Evolutionary conservation across 1,140 invertebrate species (phyloP), one percentile per base, ranked within the genome.

Genomic region (Pinna nobilis): DNA sequence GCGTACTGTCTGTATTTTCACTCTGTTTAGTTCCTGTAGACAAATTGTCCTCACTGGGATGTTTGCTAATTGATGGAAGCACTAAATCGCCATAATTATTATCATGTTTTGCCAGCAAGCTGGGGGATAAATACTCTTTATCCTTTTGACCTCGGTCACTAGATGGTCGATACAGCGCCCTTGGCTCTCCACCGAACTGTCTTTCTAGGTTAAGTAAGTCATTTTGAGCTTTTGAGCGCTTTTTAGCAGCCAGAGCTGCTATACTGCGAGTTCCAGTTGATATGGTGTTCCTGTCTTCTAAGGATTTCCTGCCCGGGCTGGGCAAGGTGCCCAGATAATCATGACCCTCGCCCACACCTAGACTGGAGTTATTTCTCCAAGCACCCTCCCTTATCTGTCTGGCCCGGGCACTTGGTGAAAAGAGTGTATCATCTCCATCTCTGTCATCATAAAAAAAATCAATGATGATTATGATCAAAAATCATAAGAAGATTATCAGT

Each of bases 181-280:
- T 61, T 11, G 59, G 53, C 13, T 74, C 72, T 6, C 33, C 65
- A 57, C 53, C 67, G 41, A 70, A 68, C 30, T 68, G 70, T 59
- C 72, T 63, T 41, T 82, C 81, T 13, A 77, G 73, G 30, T 77
- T 72, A 28, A 73, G 66, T 44, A 68, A 51, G 39, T 67, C 70
- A 41, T 61, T 71, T 41, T 82, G 77, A 11, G 72, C 81, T 55
- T 81, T 76, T 28, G 71, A 77, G n/a, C 81, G 73, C 61, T 86
- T 87, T 50, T 75, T 81, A 1, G 87, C 87, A 28, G 87, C 87
- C 60, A 87, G 74, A 9, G 85, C 85, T n/a, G 85, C 84, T 41
- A 88, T 88, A 74, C 75, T 86, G 28, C 87, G 77, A 13, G 87
- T 88, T 50, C 85, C 86, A 18, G 80, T 76, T 13, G 76, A 63